These are phyloP conservation scores for Magallana nippona DNA, from an alignment of 2,888 invertebrate genomes.

Conservation along the genomic window DNA sequence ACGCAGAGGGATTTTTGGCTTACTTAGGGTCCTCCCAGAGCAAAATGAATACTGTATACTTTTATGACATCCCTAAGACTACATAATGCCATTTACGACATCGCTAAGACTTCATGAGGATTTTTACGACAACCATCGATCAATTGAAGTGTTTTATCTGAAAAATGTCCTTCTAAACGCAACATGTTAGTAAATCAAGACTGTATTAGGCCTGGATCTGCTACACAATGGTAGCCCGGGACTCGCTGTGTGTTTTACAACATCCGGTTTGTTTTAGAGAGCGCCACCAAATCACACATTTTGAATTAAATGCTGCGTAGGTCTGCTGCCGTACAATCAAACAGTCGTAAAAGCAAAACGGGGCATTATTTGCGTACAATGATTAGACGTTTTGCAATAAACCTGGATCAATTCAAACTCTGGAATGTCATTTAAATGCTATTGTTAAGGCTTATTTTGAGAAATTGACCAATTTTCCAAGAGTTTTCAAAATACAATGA, in stretches of 20 bases:
- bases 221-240: background rate
- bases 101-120: background rate
- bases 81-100: background rate
- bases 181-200: too few relatives aligned
- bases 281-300: too few relatives aligned
- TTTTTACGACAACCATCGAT: background rate
- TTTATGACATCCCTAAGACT: background rate
- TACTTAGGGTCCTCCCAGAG: too few relatives aligned
- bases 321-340: constrained; percentile 1
- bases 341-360: constrained; percentile 6
- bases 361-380: constrained; percentile 12
- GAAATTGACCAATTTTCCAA: constrained; percentile 35
- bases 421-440: background rate
- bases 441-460: background rate
- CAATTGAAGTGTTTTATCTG: background rate
- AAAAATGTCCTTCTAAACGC: too few relatives aligned
- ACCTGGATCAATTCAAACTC: background rate
- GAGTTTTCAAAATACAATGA: background rate
- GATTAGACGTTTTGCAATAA: constrained; percentile 13
- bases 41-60: background rate
- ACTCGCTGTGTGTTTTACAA: background rate
- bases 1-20: too few relatives aligned
- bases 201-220: background rate
- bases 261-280: background rate
- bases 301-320: background rate